These are phyloP conservation scores for Trachurus trachurus DNA, from an alignment of 2,797 vertebrate genomes.

Conservation along the genomic window DNA sequence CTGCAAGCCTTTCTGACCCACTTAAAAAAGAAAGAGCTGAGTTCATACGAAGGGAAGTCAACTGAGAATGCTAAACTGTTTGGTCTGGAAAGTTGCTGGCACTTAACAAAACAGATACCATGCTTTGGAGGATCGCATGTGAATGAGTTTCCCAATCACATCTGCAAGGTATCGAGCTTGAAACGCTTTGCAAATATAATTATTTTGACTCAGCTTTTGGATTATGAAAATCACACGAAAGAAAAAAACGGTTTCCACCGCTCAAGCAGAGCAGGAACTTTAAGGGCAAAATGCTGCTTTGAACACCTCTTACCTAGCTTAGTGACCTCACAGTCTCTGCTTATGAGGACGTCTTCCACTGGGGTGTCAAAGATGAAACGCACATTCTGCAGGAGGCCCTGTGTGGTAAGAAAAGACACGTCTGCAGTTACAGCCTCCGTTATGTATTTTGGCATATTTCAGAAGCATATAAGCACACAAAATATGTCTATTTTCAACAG, in stretches of 20 bases:
- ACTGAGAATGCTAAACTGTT: slow-evolving; percentile 52
- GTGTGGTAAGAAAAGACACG: slow-evolving; percentile 51
- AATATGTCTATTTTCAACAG: background rate
- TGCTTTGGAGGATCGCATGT: slow-evolving; percentile 56
- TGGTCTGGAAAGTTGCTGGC: slow-evolving; percentile 57
- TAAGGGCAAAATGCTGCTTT: background rate
- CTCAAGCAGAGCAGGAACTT: background rate
- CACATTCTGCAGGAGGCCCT: slow-evolving; percentile 97
- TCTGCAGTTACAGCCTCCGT: slow-evolving; percentile 6
- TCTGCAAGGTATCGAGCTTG: slow-evolving; percentile 66
- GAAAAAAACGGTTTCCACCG: slow-evolving; percentile 16
- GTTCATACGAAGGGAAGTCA: slow-evolving; percentile 57
- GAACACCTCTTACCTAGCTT: slow-evolving; percentile 88
- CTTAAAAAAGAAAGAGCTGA: slow-evolving; percentile 55
- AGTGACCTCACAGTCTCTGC: slow-evolving; percentile 90
- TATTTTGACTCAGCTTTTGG: slow-evolving; percentile 63
- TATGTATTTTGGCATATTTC: slow-evolving; percentile 9
- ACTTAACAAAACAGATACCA: slow-evolving; percentile 69
- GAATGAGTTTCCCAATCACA: slow-evolving; percentile 67
- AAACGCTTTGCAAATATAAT: slow-evolving; percentile 59
- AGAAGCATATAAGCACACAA: background rate
- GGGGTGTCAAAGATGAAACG: slow-evolving; percentile 92
- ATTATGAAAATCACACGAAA: slow-evolving; percentile 44
- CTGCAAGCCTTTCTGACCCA: slow-evolving; percentile 63
- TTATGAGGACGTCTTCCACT: slow-evolving; percentile 90